A percentile compares a stretch with the other conserved stretches of the same genome.
Conservation (phyloP, 92 coral and sea anemone species). For the Paramuricea clavata region DNA sequence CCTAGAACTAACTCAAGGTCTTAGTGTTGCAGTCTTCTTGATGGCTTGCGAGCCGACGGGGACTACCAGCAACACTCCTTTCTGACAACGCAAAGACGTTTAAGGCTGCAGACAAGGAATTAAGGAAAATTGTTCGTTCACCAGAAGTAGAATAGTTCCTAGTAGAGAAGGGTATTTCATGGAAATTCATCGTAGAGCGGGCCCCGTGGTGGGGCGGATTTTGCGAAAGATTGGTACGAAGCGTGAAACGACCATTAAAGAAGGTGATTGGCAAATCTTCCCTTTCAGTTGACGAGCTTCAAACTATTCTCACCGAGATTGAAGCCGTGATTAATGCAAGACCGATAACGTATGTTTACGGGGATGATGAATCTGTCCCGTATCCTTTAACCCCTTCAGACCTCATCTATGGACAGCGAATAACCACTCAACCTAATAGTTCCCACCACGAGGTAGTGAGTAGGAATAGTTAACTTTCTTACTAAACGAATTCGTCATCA, state of each 20-base stretch:
- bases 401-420: constrained; percentile 40
- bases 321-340: constrained; percentile 32
- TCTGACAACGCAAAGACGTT: constrained; percentile 67
- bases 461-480: constrained; percentile 48
- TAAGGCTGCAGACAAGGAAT: constrained; percentile 46
- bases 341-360: constrained; percentile 44
- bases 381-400: constrained; percentile 36
- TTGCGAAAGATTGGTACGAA: constrained; percentile 40
- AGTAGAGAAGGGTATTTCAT: constrained; percentile 48
- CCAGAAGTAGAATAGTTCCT: constrained; percentile 29
- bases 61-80: constrained; percentile 43
- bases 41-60: constrained; percentile 16
- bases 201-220: constrained; percentile 54
- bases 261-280: constrained; percentile 35
- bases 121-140: constrained; percentile 36
- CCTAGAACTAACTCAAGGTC: constrained; percentile 45
- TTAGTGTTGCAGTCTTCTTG: constrained; percentile 29
- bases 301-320: constrained; percentile 19
- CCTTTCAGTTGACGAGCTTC: constrained; percentile 27
- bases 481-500: constrained; percentile 65
- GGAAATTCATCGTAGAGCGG: constrained; percentile 51
- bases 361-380: constrained; percentile 22
- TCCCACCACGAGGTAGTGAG: constrained; percentile 46
- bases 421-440: constrained; percentile 33
- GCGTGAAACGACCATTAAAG: constrained; percentile 42